Conservation (phyloP, 2,113 vertebrate species). For the Pygoscelis antarcticus region DNA sequence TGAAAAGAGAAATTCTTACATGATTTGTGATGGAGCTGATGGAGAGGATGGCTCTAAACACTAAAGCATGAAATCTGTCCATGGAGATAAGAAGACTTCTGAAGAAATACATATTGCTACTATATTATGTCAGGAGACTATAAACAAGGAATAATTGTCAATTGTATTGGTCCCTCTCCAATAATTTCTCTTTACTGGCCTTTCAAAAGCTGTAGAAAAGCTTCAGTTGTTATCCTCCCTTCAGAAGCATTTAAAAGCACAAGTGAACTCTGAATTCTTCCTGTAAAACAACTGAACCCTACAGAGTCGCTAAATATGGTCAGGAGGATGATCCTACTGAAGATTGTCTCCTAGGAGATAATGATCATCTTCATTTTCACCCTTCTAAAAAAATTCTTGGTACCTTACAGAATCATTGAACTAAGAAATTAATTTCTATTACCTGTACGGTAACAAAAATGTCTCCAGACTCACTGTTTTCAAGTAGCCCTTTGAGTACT, state of each 20-base stretch:
- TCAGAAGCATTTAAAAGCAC: neutral
- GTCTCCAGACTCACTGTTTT: neutral
- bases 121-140: neutral
- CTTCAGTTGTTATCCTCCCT: neutral
- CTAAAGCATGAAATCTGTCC: neutral
- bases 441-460: neutral
- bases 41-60: neutral
- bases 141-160: neutral
- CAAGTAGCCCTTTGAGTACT: neutral
- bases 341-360: constrained; percentile 27
- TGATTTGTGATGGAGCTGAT: neutral
- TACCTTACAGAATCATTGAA: neutral
- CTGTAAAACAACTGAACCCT: neutral
- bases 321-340: neutral
- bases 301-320: neutral
- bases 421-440: constrained; percentile 22
- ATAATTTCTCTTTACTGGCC: neutral
- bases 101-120: neutral
- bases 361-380: neutral
- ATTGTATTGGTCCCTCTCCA: neutral
- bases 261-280: neutral
- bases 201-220: neutral
- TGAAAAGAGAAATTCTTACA: neutral
- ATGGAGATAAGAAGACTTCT: neutral
- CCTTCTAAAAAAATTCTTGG: neutral